Evolutionary conservation across 2,888 invertebrate species (phyloP).

Genomic region (Epirrhoe alternata): DNA sequence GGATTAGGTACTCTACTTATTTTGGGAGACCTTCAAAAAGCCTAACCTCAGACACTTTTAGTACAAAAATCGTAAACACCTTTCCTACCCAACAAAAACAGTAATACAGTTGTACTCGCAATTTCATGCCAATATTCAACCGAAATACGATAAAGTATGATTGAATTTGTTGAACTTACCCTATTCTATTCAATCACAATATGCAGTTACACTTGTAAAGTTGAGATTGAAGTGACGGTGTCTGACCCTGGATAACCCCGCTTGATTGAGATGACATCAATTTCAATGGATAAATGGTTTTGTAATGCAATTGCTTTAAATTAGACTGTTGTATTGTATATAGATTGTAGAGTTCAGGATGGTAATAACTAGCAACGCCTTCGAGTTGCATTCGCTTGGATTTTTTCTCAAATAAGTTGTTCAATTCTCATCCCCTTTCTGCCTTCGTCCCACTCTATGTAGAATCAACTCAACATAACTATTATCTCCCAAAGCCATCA

Average conservation of each 20-base stretch:
- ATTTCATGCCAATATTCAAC: neutral
- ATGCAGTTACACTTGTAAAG: constrained; percentile 42
- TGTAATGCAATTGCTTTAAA: constrained; percentile 31
- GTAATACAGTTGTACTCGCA: no score
- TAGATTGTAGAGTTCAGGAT: neutral
- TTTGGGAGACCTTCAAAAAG: no score
- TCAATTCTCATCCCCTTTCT: no score
- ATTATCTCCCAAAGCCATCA: no score
- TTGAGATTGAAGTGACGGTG: constrained; percentile 35
- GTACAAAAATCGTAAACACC: no score
- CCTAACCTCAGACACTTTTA: no score
- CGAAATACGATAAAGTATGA: neutral
- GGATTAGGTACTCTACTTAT: no score
- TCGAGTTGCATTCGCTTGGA: neutral
- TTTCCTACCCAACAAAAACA: no score
- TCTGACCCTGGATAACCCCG: constrained; percentile 41
- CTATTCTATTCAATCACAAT: constrained; percentile 44
- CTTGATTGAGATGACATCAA: constrained; percentile 38
- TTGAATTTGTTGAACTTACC: constrained; percentile 12
- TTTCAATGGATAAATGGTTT: constrained; percentile 36
- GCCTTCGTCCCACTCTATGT: no score
- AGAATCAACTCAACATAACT: no score
- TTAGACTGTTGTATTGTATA: constrained; percentile 5
- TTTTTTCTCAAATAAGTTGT: no score
- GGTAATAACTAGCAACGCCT: neutral